These are phyloP conservation scores for Hafferia zeledoni DNA, from an alignment of 2,797 vertebrate species.

Conservation along the genomic window DNA sequence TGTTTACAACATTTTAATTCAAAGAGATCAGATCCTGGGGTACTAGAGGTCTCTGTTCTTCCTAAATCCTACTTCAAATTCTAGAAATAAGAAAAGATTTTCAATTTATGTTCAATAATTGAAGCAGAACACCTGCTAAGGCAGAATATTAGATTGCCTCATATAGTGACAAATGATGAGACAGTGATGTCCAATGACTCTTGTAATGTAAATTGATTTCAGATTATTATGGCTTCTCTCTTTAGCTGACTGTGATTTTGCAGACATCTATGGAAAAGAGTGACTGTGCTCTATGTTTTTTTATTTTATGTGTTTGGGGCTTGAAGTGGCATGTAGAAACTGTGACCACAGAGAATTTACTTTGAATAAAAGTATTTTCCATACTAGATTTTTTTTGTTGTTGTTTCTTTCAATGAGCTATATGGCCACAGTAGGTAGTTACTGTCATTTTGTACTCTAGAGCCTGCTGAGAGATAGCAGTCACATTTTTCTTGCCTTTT, in stretches of 20 bases:
- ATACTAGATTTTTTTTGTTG: neutral
- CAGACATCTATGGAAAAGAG: conserved; percentile 17
- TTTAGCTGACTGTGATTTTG: conserved; percentile 6
- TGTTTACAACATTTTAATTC: neutral
- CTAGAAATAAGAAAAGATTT: conserved; percentile 44
- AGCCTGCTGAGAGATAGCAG: neutral
- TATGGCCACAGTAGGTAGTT: neutral
- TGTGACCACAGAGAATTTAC: neutral
- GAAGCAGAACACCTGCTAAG: conserved; percentile 28
- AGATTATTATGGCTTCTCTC: conserved; percentile 43
- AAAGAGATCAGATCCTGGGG: neutral
- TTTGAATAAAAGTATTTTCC: neutral
- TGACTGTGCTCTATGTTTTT: neutral
- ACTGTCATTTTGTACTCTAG: neutral
- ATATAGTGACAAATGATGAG: neutral
- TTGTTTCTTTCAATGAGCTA: neutral
- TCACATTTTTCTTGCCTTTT: neutral
- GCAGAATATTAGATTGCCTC: conserved; percentile 54
- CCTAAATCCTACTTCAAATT: conserved; percentile 11
- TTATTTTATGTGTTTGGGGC: neutral
- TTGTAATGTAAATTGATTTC: conserved; percentile 66
- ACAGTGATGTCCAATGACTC: neutral
- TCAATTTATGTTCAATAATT: conserved; percentile 53
- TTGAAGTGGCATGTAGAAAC: neutral
- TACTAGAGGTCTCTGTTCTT: conserved; percentile 3